A percentile compares a stretch with the other conserved stretches of the same genome.
Conservation (phyloP, 2,797 vertebrate species). For the Molossus molossus region DNA sequence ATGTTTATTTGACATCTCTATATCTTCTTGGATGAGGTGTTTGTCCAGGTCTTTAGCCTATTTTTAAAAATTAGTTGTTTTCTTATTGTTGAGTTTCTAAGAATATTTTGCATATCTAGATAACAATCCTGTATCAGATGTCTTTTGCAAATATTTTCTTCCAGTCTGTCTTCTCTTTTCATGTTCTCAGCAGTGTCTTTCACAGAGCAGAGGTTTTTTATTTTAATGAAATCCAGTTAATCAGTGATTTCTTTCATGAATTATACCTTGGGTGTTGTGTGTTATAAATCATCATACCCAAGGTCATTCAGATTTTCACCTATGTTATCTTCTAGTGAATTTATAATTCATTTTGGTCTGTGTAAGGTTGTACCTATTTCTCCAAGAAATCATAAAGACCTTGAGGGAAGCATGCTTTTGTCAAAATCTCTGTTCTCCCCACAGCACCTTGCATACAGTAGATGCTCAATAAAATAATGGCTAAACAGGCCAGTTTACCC, state of each 20-base stretch:
- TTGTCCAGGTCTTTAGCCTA: background rate
- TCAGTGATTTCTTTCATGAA: background rate
- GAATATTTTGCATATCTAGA: background rate
- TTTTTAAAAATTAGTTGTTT: background rate
- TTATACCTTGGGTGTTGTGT: background rate
- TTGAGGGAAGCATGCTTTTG: background rate
- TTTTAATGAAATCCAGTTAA: background rate
- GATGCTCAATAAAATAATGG: background rate
- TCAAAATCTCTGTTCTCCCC: background rate
- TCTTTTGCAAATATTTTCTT: slow-evolving; percentile 2
- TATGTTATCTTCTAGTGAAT: background rate
- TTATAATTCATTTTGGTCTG: background rate
- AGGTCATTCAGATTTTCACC: background rate
- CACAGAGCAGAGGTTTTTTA: background rate
- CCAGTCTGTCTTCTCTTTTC: background rate
- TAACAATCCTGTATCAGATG: background rate
- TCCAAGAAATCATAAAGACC: slow-evolving; percentile 7
- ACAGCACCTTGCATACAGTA: background rate
- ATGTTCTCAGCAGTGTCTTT: background rate
- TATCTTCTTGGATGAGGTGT: background rate
- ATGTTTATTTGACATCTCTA: background rate
- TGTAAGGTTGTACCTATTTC: background rate
- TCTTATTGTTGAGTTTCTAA: background rate
- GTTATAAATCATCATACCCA: background rate
- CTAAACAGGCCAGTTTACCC: background rate